Base-by-base conservation (phyloP, 2,113 vertebrate species). In the Toxostoma redivivum region DNA sequence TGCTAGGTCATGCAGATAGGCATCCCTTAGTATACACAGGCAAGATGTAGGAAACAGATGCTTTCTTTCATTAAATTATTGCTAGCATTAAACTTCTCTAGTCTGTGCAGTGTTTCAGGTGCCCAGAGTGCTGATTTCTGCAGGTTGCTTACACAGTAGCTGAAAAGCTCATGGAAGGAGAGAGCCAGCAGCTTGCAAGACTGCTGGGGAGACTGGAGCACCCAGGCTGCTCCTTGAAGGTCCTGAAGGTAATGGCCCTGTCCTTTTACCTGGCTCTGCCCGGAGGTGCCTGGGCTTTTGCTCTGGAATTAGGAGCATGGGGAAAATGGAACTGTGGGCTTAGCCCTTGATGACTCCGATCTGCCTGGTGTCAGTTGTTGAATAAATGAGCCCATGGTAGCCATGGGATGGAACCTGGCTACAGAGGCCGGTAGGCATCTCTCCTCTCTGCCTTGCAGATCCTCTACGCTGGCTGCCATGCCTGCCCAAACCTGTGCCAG, bases 391-490 rank as follows among this genome's bases (percentile, higher is more conserved):
- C 58, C 48, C 25, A 21, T 7, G 8, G 37, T 40, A 65, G 45
- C 31, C 24, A 23, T 42, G 42, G 23, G 10, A 5, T 58, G 38
- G 31, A 54, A 42, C 42, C 25, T 80, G 18, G 78, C 51, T 24
- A 8, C n/a, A 50, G 51, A 18, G 10, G 9, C 21, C 71, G 64
- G 5, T 84, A 23, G 37, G 28, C 48, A 60, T 67, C 27, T 88
- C 18, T 65, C 21, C 22, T 24, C 16, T 91, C 42, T 94, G 62
- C 54, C 33, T 74, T 3, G 3, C 73, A 98, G 98, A 92, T 98
- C 44, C 94, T 98, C 45, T 98, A 98, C 0, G 93, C 98, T 76
- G 97, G 96, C 79, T 98, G 98, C 61, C 97, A 97, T 10, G 91
- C 96, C 50, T 98, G 80, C 56, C 95, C 58, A 0, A 84, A 22